Percentiles rank a stretch among this genome's conserved stretches.
These are phyloP conservation scores for Enteromius argenteus DNA, from an alignment of 2,797 vertebrate genomes.

Conservation along the genomic window DNA sequence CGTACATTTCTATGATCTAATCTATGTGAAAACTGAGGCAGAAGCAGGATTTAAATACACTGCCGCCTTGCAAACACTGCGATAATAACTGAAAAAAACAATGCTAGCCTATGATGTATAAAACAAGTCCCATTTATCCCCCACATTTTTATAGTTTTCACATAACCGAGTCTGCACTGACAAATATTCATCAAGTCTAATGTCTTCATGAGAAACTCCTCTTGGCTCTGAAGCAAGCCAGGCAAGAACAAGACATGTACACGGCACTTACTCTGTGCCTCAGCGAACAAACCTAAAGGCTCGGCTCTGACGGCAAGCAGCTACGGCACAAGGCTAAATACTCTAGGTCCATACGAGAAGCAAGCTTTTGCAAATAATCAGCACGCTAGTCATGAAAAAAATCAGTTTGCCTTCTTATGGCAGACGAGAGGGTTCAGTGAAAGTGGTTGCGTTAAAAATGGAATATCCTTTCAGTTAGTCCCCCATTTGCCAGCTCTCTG, in stretches of 20 bases:
- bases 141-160: conserved; percentile 41
- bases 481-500: conserved; percentile 61
- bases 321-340: conserved; percentile 55
- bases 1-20: not conserved
- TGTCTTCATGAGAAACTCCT: conserved; percentile 37
- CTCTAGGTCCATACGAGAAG: conserved; percentile 58
- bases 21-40: not conserved
- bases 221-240: conserved; percentile 43
- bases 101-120: not conserved
- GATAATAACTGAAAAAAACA: not conserved
- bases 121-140: conserved; percentile 26
- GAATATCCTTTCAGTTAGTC: conserved; percentile 60
- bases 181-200: conserved; percentile 39
- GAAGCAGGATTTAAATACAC: not conserved
- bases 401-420: conserved; percentile 32
- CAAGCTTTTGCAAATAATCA: conserved; percentile 60
- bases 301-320: conserved; percentile 58
- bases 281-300: conserved; percentile 51
- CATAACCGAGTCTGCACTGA: conserved; percentile 41
- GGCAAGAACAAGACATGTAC: conserved; percentile 43
- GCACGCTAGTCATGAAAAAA: conserved; percentile 50
- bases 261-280: conserved; percentile 39
- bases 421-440: conserved; percentile 52
- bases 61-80: conserved; percentile 41
- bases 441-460: conserved; percentile 57